Conservation (phyloP, 2,113 vertebrate genomes). For the Mandrillus leucophaeus region DNA sequence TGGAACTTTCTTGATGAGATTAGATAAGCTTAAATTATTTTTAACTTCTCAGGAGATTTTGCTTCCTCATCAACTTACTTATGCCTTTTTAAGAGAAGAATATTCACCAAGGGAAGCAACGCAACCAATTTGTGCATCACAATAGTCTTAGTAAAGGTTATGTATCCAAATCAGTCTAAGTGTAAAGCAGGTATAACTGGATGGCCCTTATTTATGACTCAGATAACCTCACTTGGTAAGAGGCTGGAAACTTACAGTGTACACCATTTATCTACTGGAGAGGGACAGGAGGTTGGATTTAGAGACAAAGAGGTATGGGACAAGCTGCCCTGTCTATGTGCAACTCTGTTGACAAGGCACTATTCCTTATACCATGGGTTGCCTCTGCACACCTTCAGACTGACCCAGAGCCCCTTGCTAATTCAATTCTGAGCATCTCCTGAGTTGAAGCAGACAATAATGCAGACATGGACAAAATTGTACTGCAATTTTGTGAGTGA, state of each 20-base stretch:
- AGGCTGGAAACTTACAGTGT: constrained; percentile 5
- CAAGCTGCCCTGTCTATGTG: background rate
- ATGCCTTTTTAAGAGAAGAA: constrained; percentile 51
- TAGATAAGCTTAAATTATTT: constrained; percentile 61
- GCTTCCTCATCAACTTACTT: constrained; percentile 55
- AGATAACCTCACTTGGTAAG: constrained; percentile 3
- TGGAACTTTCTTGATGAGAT: constrained; percentile 55
- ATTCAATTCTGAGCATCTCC: constrained; percentile 73
- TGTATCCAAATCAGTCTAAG: background rate
- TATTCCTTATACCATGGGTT: background rate
- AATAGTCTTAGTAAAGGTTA: constrained; percentile 6
- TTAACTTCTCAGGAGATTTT: constrained; percentile 51
- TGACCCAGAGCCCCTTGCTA: constrained; percentile 65
- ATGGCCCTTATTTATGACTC: background rate
- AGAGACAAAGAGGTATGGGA: constrained; percentile 18
- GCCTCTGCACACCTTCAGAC: constrained; percentile 23
- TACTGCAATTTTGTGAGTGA: background rate
- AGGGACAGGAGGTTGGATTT: background rate
- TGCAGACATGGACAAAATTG: constrained; percentile 67
- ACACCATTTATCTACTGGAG: constrained; percentile 1
- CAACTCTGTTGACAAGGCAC: background rate
- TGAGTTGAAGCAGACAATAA: constrained; percentile 70
- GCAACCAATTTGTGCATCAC: background rate
- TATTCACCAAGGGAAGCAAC: background rate
- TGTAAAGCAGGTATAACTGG: background rate